Percentiles rank a stretch among this genome's conserved stretches.
Evolutionary conservation across 2,113 vertebrate species (phyloP).

Genomic region (Phoxinus phoxinus): DNA sequence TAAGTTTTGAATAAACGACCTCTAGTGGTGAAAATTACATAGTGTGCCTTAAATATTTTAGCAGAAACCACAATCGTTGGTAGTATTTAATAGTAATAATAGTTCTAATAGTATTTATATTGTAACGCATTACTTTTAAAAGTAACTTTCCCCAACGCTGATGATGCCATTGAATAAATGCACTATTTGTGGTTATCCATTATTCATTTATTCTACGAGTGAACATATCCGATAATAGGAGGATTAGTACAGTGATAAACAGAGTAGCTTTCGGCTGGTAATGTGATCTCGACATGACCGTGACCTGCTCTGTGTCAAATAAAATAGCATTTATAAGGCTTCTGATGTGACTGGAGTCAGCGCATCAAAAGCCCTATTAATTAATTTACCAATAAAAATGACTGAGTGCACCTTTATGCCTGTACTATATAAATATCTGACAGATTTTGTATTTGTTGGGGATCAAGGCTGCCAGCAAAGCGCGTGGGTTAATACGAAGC

Average conservation of each 20-base stretch:
- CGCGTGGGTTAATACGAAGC: conserved; percentile 9
- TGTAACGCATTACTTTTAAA: no score
- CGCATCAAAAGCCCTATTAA: neutral
- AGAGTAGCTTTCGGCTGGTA: neutral
- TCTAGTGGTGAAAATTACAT: no score
- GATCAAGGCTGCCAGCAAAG: conserved; percentile 36
- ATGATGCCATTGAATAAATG: neutral
- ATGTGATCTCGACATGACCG: neutral
- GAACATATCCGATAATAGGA: neutral
- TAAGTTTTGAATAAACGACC: no score
- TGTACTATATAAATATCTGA: neutral
- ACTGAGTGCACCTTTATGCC: neutral
- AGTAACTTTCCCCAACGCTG: no score
- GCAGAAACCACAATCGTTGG: no score
- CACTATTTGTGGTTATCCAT: neutral
- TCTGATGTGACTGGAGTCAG: neutral
- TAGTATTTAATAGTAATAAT: no score
- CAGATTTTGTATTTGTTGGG: conserved; percentile 3
- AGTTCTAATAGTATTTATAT: no score
- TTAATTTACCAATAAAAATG: neutral
- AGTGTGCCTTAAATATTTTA: no score
- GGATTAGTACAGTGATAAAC: neutral
- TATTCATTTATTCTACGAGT: neutral
- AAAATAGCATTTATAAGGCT: neutral
- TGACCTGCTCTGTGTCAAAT: neutral